Evolutionary conservation across 2,113 vertebrate species (phyloP), one percentile per base, ranked within the genome.

Genomic region (Oreamnos americanus): DNA sequence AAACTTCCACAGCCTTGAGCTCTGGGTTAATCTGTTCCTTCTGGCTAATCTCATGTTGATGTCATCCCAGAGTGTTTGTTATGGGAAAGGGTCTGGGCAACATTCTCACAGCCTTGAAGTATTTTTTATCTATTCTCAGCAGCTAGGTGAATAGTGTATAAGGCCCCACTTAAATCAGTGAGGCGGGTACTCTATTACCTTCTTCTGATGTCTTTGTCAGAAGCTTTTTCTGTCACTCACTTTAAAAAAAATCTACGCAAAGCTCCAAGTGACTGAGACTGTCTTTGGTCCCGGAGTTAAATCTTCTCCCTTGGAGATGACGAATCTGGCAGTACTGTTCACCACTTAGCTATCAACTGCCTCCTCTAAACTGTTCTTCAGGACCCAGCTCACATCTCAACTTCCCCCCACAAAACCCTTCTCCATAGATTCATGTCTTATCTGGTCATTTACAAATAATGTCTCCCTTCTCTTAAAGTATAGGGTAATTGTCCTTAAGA

Each of bases 391-490:
- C 67, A 55, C 55, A 55, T 85, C 30, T 87, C 16, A 30, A 1
- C 26, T 36, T 79, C 82, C 83, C 64, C 87, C 47, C 43, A 60
- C 57, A n/a, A 58, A 84, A 62, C 33, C 58, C 30, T 64, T 64
- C 47, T 53, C 25, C 5, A 16, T 4, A 11, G 51, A 91, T 55
- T 39, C 47, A 28, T 62, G 9, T 26, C 43, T 85, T 51, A 64
- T 16, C 47, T 53, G 36, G 16, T 91, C 30, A 86, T 25, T 30
- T 47, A 45, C 53, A 36, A 79, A 14, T n/a, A 45, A 16, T 53
- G 7, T 90, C 60, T 74, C 39, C 55, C 7, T 87, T 91, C 47
- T 87, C 89, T 67, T 87, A 91, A 87, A 47, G 55, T 87, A 10
- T 87, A 19, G n/a, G 43, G 23, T 47, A 25, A 47, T 67, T 87